Evolutionary conservation across 1,140 invertebrate species (phyloP).

Genomic region (Drosophila oshimai): DNA sequence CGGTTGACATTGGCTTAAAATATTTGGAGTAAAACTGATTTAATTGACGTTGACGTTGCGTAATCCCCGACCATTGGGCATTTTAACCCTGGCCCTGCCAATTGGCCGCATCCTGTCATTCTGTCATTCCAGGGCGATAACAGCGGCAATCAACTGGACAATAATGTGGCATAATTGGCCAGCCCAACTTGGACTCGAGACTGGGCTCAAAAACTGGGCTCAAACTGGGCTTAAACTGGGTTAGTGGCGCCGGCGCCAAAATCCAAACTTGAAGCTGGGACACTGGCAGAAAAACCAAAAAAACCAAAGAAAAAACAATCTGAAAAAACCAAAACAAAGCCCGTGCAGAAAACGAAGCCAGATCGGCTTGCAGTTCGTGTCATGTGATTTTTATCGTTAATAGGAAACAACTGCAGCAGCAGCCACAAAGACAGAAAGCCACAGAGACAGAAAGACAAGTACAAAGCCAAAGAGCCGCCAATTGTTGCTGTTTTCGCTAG

Average conservation of each 20-base stretch:
- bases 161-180: constrained; percentile 77
- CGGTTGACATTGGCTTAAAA: constrained; percentile 71
- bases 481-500: constrained; percentile 39
- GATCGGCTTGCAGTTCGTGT: constrained; percentile 78
- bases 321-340: constrained; percentile 34
- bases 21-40: constrained; percentile 80
- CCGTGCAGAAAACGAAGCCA: constrained; percentile 54
- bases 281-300: too few relatives aligned
- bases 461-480: constrained; percentile 68
- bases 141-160: constrained; percentile 54
- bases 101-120: constrained; percentile 45
- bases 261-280: constrained; percentile 3
- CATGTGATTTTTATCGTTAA: constrained; percentile 81
- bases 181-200: constrained; percentile 34
- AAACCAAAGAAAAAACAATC: too few relatives aligned
- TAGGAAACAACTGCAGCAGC: constrained; percentile 76
- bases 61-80: constrained; percentile 49
- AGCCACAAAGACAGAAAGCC: constrained; percentile 47
- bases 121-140: constrained; percentile 54
- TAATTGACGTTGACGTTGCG: constrained; percentile 78
- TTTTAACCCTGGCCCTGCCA: constrained; percentile 19
- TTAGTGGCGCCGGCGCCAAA: constrained; percentile 77
- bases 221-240: constrained; percentile 55
- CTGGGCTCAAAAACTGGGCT: not conserved
- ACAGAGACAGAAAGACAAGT: constrained; percentile 60